Evolutionary conservation across 2,888 invertebrate species (phyloP), one percentile per base, ranked within the genome.

Genomic region (Drosophila neonasuta): DNA sequence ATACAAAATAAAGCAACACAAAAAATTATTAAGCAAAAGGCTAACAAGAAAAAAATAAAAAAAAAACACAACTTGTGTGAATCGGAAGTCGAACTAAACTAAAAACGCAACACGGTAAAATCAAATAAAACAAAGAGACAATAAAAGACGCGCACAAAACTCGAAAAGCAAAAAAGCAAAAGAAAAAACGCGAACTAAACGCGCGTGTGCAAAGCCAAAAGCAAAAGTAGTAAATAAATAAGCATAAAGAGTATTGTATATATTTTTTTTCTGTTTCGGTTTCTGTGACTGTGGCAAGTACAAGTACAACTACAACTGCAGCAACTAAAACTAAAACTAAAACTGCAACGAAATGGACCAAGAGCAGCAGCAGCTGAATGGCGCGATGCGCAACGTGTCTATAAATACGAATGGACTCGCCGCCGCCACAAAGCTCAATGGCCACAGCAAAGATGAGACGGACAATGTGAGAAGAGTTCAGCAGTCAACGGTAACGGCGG

Each of bases 371-470:
- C 88, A 90, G 80, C 86, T 90, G 74, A 89, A 88, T 78, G 87
- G 87, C 75, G 86, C 89, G 75, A 86, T 90, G 88, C 85, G 89
- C 87, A 88, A 80, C 81, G 80, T 88, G 66, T 87, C 90, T 88
- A 89, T 90, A 84, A 90, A 90, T 90, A 89, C 87, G 74, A 76
- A 79, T 32, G 72, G 75, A 65, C 71, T 71, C 52, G 68, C 71
- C 56, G 44, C 44, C 56, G 42, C 42, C 56, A 75, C 77, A 72
- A 74, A 77, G 68, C 71, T 69, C 54, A 88, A 88, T 64, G 86
- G 84, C 60, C 84, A 87, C 68, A 86, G 73, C 73, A 59, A 48
- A 44, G 52, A 83, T 49, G 79, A 80, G 62, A 76, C 77, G 68
- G 87, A 88, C 68, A 75, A 84, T 58, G 88, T 77, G 67, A 73